phyloP scores from a whole-genome alignment of 2,888 invertebrate species.

The Chrysina gloriosa region DNA sequence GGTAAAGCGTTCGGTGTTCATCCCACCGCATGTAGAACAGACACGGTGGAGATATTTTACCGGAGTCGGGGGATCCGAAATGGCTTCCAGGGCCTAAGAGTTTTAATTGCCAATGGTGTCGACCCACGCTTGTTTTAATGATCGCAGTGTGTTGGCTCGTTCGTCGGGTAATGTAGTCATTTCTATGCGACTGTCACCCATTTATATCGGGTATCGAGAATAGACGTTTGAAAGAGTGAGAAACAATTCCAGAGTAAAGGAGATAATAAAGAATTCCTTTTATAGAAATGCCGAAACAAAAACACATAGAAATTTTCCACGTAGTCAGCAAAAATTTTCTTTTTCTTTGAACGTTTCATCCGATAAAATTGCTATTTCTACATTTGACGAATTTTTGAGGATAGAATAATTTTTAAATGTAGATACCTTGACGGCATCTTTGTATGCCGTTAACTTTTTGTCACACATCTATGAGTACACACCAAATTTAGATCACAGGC shows the following conservation, averaged over 20 bases:
- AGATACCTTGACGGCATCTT: too few species aligned
- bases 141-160: slow-evolving; percentile 54
- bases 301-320: too few species aligned
- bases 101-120: slow-evolving; percentile 58
- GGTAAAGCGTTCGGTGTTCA: slow-evolving; percentile 13
- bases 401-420: too few species aligned
- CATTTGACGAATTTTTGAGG: too few species aligned
- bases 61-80: slow-evolving; percentile 49
- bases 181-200: slow-evolving; percentile 55
- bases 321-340: too few species aligned
- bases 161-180: slow-evolving; percentile 57
- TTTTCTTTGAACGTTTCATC: too few species aligned
- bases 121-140: slow-evolving; percentile 57
- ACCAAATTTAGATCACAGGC: too few species aligned
- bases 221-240: slow-evolving; percentile 1
- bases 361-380: too few species aligned
- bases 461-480: too few species aligned
- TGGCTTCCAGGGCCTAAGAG: slow-evolving; percentile 54
- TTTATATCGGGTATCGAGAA: slow-evolving; percentile 21
- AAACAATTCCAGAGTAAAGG: neutral
- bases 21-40: slow-evolving; percentile 16
- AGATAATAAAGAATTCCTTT: slow-evolving; percentile 1
- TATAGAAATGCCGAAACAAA: too few species aligned
- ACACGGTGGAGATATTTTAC: slow-evolving; percentile 35
- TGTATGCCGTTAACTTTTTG: too few species aligned